Conservation (phyloP, 2,888 invertebrate species). For the Platypus cylindrus region DNA sequence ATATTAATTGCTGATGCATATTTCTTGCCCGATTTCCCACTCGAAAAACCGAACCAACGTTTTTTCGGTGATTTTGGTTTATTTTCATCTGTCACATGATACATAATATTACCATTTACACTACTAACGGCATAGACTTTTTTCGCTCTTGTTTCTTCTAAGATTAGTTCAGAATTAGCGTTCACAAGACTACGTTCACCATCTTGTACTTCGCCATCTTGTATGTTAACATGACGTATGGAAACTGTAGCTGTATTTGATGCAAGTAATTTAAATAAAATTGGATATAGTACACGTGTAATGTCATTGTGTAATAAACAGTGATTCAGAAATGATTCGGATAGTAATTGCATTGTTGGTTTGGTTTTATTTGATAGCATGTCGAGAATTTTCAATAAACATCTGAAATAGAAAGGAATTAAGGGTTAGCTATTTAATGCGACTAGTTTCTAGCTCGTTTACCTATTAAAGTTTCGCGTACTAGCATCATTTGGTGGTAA, state of each 20-base stretch:
- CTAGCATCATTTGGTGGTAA: constrained; percentile 33
- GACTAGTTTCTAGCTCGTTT: constrained; percentile 9
- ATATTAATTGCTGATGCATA: constrained; percentile 25
- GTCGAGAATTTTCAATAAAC: constrained; percentile 59
- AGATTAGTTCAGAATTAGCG: constrained; percentile 22
- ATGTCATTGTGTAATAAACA: constrained; percentile 64
- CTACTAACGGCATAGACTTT: constrained; percentile 74
- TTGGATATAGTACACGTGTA: constrained; percentile 62
- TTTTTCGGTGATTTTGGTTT: constrained; percentile 31
- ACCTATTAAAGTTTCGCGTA: constrained; percentile 50
- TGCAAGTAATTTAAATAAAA: constrained; percentile 61
- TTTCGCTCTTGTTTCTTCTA: constrained; percentile 31
- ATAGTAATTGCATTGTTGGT: constrained; percentile 46
- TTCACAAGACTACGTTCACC: constrained; percentile 24
- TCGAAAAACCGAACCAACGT: constrained; percentile 33
- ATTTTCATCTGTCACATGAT: constrained; percentile 40
- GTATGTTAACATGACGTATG: constrained; percentile 58
- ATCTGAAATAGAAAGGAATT: constrained; percentile 40
- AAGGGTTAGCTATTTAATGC: neutral
- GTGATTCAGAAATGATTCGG: constrained; percentile 65
- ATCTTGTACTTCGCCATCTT: constrained; percentile 37
- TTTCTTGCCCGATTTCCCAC: constrained; percentile 25
- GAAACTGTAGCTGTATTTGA: constrained; percentile 71
- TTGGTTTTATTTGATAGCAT: constrained; percentile 46
- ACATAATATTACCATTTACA: constrained; percentile 65